These are phyloP conservation scores for Apoda limacodes DNA, from an alignment of 2,888 invertebrate genomes.

Conservation along the genomic window DNA sequence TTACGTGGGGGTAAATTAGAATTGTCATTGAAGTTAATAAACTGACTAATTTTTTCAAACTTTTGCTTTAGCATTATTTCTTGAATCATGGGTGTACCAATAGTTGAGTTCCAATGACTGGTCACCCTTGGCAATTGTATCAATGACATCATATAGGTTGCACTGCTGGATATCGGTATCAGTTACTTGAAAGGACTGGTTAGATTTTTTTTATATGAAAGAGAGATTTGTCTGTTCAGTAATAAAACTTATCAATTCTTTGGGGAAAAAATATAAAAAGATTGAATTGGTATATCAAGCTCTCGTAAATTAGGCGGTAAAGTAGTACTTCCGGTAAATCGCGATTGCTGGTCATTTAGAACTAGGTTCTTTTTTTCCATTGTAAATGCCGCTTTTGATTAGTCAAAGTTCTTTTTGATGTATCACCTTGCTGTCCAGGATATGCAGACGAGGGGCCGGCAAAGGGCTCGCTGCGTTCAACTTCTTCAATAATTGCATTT, in stretches of 20 bases:
- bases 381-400: not conserved
- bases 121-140: constrained; percentile 18
- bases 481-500: constrained; percentile 6
- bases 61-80: constrained; percentile 16
- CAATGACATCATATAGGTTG: constrained; percentile 18
- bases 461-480: constrained; percentile 7
- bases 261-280: constrained; percentile 15
- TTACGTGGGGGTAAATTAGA: constrained; percentile 7
- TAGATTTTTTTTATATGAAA: constrained; percentile 17
- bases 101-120: constrained; percentile 14
- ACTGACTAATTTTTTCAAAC: constrained; percentile 17
- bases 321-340: constrained; percentile 6
- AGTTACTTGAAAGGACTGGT: constrained; percentile 11
- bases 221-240: constrained; percentile 16
- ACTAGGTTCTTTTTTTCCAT: constrained; percentile 7
- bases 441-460: constrained; percentile 3
- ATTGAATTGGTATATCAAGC: constrained; percentile 17
- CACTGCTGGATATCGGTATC: constrained; percentile 14
- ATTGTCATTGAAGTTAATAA: constrained; percentile 21
- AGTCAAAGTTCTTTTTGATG: constrained; percentile 3
- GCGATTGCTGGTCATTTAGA: constrained; percentile 9
- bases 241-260: constrained; percentile 15
- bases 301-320: constrained; percentile 8
- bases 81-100: constrained; percentile 13
- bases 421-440: constrained; percentile 2